Evolutionary conservation across 1,140 invertebrate genomes (phyloP).

Genomic region (Panulirus ornatus): DNA sequence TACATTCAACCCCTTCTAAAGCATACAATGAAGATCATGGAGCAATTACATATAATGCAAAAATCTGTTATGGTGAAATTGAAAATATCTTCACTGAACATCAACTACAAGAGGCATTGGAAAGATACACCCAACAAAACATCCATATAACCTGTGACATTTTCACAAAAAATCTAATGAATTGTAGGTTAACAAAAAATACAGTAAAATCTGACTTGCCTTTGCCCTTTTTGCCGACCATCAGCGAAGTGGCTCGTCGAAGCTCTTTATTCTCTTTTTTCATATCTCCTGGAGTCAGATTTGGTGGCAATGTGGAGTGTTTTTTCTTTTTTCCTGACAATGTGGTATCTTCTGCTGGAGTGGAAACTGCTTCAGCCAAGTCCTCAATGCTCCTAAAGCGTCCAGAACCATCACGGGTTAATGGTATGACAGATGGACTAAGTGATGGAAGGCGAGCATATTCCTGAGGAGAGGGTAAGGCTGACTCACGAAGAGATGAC

Average conservation of each 20-base stretch:
- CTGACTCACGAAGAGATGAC: conserved; percentile 53
- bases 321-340: conserved; percentile 59
- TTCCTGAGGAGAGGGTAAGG: conserved; percentile 64
- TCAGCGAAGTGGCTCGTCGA: conserved; percentile 57
- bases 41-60: neutral
- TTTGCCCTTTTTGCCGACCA: conserved; percentile 69
- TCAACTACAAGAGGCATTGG: too few species aligned
- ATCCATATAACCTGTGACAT: neutral
- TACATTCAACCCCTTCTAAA: neutral
- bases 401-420: conserved; percentile 64
- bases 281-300: conserved; percentile 59
- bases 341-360: conserved; percentile 24
- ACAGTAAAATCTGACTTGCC: conserved; percentile 27
- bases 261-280: conserved; percentile 68
- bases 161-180: neutral
- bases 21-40: neutral
- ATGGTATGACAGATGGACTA: conserved; percentile 59
- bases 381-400: conserved; percentile 69
- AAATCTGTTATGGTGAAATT: neutral
- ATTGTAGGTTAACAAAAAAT: neutral
- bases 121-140: too few species aligned
- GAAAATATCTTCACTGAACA: neutral
- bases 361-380: conserved; percentile 53
- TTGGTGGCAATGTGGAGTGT: conserved; percentile 65
- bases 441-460: conserved; percentile 61